Base-by-base conservation (phyloP, 2,888 invertebrate species). In the Lamellibrachia columna region DNA sequence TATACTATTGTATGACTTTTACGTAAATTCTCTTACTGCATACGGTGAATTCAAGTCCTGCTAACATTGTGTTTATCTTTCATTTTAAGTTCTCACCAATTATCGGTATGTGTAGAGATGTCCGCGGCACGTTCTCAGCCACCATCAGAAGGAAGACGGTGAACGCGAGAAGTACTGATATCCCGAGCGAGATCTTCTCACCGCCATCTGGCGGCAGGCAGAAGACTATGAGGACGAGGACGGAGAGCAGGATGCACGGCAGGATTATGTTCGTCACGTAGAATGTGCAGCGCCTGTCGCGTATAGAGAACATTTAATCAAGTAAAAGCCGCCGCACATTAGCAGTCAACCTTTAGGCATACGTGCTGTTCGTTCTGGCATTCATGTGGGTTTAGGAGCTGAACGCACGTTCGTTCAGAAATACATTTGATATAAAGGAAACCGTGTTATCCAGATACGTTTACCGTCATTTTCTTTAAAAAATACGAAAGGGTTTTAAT, bases 131-230 rank as follows among this genome's bases (percentile, higher is more conserved):
- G 91, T 94, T 95, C 92, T 95, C 95, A n/a, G 95, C 95, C 7
- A 95, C 95, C 93, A 95, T 93, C n/a, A 95, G 93, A 92, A 95
- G 94, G 94, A 95, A 95, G 53, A 95, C 95, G 4, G 95, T 94
- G 92, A 95, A 95, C 40, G 95, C 94, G 11, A 95, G 94, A 8
- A 95, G 94, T 8, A 95, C 95, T 1, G 95, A 95, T 22, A 95
- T 94, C 11, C 95, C 95, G 15, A 95, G 94, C 9, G 95, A 94
- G 53, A 95, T 94, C 93, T 95, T 95, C 93, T 95, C 95, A 0
- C 95, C 95, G 11, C 95, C 94, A 91, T 95, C 95, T 8, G 95
- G 95, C n/a, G 95, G 95, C 91, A 95, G 93, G 92, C 94, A 95
- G 92, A 95, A 95, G 75, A 95, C 95, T 40, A 95, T 93, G 93